Evolutionary conservation across 2,888 invertebrate genomes (phyloP), one percentile per base, ranked within the genome.

Genomic region (Matsumyia berberina): DNA sequence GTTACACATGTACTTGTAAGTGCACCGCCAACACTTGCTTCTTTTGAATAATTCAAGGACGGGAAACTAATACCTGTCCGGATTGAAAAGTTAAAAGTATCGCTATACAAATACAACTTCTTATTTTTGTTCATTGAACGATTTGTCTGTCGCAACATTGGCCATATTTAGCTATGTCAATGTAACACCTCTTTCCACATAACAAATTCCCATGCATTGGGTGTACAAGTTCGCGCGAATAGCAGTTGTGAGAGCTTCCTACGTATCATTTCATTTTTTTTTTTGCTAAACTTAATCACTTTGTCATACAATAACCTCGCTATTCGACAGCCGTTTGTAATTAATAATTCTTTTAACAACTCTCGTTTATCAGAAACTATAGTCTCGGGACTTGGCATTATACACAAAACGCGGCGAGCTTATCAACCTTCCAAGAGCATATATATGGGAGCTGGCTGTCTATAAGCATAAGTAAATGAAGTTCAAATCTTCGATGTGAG

Each of bases 91-190:
- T 37, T 9, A 51, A 66, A 51, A 49, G 66, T 66, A 66, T 51
- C 58, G 29, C 35, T 29, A 67, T 31, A 39, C 15, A 57, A 19
- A 15, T 53, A 44, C 37, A 31, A 17, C 19, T 64, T 35, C 29
- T 42, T 31, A 8, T 60, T 42, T 60, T 51, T 55, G 46, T 39
- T 42, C 37, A 55, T 39, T 37, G 29, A 76, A 76, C 62, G 6
- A 11, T 62, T 64, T 39, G 33, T 55, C 49, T 76, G 24, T 44
- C 31, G 35, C 42, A 24, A 17, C 58, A 64, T 78, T 79, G 44
- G 24, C 79, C 83, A 73, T 73, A 79, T 73, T 49, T 49, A 53
- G 83, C 39, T 72, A 42, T 83, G 73, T 58, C 73, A 79, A 24
- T 79, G 79, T 69, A 67, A 57, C 46, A 73, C 55, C 62, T 81